Base-by-base conservation (phyloP, 2,797 vertebrate species). In the Xenentodon cancila region DNA sequence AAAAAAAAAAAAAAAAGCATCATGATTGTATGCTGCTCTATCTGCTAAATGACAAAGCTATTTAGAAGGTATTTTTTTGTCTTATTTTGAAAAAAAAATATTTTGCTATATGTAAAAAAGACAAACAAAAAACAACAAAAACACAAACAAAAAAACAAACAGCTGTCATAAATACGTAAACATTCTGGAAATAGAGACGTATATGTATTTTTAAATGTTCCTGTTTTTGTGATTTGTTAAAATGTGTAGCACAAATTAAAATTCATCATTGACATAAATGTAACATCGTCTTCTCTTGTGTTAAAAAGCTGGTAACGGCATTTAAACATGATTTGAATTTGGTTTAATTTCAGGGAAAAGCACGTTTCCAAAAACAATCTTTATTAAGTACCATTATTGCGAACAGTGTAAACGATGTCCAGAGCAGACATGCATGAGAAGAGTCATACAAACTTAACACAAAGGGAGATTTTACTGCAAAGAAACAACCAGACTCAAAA, bases 221-320 rank as follows among this genome's bases (percentile, higher is more conserved):
- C 69, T 85, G 79, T 92, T 84, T 82, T 88, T 91, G 90, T 91
- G 89, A 92, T 92, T 90, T 90, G 79, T 85, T 84, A 47, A 82
- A 83, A 89, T 81, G 85, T 91, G 85, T 91, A 89, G 89, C 89
- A 91, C 76, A 91, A 88, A 89, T 91, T 87, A 89, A 91, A 91
- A 86, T 87, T 81, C 73, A 76, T 91, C 71, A 81, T 90, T 88
- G 91, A 89, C 71, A 46, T 80, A 67, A 79, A 50, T 44, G 16
- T 51, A 9, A 1, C 9, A 0, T 52, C 4, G 53, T 76, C 20
- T 27, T 79, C 18, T 57, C 25, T 68, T 1, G 7, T 63, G 34
- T 20, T 1, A 11, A 2, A 47, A 21, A n/a, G 25, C 11, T 7
- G 13, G 17, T 25, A 16, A 17, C 2, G 13, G 18, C 19, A n/a